Evolutionary conservation across 2,888 invertebrate genomes (phyloP), one percentile per base, ranked within the genome.

Genomic region (Hirtodrosophila confusa): DNA sequence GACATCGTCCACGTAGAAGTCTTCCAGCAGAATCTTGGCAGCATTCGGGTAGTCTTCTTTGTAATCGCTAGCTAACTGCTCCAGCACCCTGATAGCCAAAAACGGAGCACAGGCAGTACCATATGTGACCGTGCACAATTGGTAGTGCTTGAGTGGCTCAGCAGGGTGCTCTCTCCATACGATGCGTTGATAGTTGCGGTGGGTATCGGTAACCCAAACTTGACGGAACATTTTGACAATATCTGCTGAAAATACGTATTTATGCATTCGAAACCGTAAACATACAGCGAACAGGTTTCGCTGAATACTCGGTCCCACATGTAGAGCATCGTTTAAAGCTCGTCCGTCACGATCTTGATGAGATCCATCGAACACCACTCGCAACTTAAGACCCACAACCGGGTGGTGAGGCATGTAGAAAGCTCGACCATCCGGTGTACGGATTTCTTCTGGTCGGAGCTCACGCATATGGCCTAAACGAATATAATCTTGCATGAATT

Each of bases 1-100:
- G 12, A 29, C 44, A 44, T 44, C 44, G 3, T 29, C 29, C 29
- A 17, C 17, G 17, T 45, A 45, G 7, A 45, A 17, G 33, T 45
- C 33, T 33, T 45, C 45, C 12, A 45, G 12, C 37, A 12, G 37
- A 3, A 37, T 37, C 17, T 12, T 17, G 7, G 17, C 8, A 5
- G 12, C 37, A 3, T 12, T 12, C 12, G 37, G 37, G 8, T 12
- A 12, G 12, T 37, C 8, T 12, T 37, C 12, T 7, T 37, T 27
- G 31, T 31, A 31, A 7, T 31, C 31, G 9, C 7, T 31, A 6
- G 31, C 31, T 3, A 31, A 7, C 7, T 31, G 31, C 9, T 31
- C 31, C 9, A 31, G 31, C 31, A 3, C 31, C 7, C 31, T 31
- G 31, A 31, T 7, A 31, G 31, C 31, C 7, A 31, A 9, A 31